phyloP scores from a whole-genome alignment of 2,113 vertebrate species.

The Proteles cristata region DNA sequence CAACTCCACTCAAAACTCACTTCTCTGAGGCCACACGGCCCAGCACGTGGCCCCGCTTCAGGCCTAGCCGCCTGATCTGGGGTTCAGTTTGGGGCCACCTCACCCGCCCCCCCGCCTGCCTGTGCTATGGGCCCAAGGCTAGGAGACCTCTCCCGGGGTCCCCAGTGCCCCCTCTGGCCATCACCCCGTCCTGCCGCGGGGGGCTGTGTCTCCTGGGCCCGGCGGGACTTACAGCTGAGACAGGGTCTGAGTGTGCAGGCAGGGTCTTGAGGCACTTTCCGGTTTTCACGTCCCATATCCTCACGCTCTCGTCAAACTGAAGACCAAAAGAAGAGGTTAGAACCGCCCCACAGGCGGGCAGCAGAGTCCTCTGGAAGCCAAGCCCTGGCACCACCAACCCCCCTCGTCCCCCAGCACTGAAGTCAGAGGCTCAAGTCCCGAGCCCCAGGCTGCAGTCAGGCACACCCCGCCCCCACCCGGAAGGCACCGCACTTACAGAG shows the following conservation, averaged over 20 bases:
- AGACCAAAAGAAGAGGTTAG: neutral
- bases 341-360: rapidly evolving
- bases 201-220: neutral
- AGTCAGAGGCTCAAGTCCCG: neutral
- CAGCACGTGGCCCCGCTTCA: rapidly evolving
- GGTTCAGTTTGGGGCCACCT: rapidly evolving
- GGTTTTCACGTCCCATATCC: constrained; percentile 99
- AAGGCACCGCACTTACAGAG: constrained; percentile 90
- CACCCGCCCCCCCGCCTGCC: neutral
- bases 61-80: rapidly evolving
- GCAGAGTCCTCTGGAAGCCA: neutral
- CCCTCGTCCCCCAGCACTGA: rapidly evolving
- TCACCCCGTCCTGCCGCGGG: rapidly evolving
- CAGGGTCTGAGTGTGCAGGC: constrained; percentile 97
- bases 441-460: rapidly evolving
- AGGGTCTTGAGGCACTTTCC: constrained; percentile 99
- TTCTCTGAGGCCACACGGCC: rapidly evolving
- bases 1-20: neutral
- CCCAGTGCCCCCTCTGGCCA: neutral
- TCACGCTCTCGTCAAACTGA: constrained; percentile 97
- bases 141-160: neutral
- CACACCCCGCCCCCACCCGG: rapidly evolving
- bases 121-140: rapidly evolving
- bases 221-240: constrained; percentile 93
- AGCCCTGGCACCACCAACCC: neutral